Conservation (phyloP, 2,888 invertebrate genomes). For the Clostera curtula region DNA sequence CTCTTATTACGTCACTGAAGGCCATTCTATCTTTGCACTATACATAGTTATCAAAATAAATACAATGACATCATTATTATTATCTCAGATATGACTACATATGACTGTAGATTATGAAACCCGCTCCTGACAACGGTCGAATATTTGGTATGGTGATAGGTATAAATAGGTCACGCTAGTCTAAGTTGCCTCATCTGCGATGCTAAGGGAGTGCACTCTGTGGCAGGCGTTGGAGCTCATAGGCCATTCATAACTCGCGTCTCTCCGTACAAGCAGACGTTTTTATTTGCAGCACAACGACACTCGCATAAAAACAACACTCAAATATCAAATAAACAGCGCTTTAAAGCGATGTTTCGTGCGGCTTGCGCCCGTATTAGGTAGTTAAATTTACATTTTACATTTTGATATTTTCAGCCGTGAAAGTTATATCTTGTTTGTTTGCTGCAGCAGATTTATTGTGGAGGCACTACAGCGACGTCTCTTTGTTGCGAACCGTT, state of each 20-base stretch:
- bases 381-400: constrained; percentile 72
- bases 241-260: constrained; percentile 61
- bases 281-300: constrained; percentile 62
- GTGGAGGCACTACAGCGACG: constrained; percentile 35
- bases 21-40: too few species aligned
- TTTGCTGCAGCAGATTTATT: constrained; percentile 54
- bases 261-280: constrained; percentile 52
- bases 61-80: too few species aligned
- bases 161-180: too few species aligned
- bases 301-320: constrained; percentile 66
- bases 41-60: too few species aligned
- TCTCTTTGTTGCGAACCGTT: constrained; percentile 57
- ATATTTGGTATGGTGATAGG: too few species aligned
- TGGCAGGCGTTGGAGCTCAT: constrained; percentile 42
- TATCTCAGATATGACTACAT: too few species aligned
- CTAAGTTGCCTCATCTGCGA: constrained; percentile 24
- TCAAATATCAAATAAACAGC: constrained; percentile 64
- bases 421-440: constrained; percentile 61
- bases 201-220: constrained; percentile 25
- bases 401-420: constrained; percentile 70
- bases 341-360: constrained; percentile 56
- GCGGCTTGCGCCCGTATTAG: constrained; percentile 61
- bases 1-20: too few species aligned
- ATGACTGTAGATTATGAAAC: too few species aligned
- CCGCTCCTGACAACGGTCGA: too few species aligned